Evolutionary conservation across 2,888 invertebrate species (phyloP).

Genomic region (Nomada goodeniana): DNA sequence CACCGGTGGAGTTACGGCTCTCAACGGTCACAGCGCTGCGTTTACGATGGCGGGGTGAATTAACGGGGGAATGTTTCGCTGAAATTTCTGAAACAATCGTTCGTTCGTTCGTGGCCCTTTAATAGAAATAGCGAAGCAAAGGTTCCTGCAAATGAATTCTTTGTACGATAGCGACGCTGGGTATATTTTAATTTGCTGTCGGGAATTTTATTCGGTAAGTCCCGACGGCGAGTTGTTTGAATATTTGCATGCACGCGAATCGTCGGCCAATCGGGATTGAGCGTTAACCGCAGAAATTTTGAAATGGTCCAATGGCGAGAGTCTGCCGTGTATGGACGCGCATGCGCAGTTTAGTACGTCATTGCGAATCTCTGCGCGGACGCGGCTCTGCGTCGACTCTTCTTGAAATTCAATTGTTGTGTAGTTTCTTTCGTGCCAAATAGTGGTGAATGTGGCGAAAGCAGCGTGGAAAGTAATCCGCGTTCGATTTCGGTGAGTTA

Average conservation of each 20-base stretch:
- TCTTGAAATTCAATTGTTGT: neutral
- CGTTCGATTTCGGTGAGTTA: neutral
- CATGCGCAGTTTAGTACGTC: neutral
- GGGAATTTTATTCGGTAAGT: neutral
- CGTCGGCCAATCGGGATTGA: neutral
- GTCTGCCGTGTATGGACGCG: neutral
- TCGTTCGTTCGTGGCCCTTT: too few relatives aligned
- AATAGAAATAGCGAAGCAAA: neutral
- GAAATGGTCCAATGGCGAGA: constrained; percentile 11
- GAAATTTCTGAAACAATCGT: too few relatives aligned
- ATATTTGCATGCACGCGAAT: neutral
- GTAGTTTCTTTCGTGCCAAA: neutral
- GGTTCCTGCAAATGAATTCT: neutral
- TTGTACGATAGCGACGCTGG: neutral
- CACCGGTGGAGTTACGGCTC: neutral
- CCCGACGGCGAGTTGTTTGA: neutral
- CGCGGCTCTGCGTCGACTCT: neutral
- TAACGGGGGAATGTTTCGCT: neutral
- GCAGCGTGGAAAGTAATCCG: neutral
- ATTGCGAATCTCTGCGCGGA: neutral
- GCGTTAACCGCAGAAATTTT: neutral
- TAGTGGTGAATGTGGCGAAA: neutral
- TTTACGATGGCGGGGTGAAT: constrained; percentile 22
- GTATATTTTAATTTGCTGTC: neutral
- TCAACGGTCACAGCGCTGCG: constrained; percentile 30